These are phyloP conservation scores for Hetaerina americana DNA, from an alignment of 1,140 invertebrate genomes.

Conservation along the genomic window DNA sequence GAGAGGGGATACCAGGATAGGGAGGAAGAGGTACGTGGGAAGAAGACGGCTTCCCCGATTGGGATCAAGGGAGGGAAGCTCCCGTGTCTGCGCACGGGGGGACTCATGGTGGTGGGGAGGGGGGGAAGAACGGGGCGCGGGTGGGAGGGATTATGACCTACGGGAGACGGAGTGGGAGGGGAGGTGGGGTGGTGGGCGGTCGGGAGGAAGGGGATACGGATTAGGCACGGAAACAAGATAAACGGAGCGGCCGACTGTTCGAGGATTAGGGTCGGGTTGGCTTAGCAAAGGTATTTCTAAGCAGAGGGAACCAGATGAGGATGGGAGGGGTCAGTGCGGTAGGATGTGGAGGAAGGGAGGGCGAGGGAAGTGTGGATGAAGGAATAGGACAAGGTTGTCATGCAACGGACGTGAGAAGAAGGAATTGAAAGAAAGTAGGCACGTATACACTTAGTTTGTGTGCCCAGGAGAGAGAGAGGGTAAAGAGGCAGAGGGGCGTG, in stretches of 20 bases:
- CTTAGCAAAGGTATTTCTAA: background rate
- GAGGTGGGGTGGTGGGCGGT: background rate
- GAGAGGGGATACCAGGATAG: background rate
- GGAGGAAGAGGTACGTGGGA: background rate
- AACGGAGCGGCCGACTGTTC: background rate
- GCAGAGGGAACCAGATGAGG: background rate
- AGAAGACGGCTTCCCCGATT: too few species aligned
- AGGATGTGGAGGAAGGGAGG: background rate
- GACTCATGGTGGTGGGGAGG: too few species aligned
- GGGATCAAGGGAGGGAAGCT: too few species aligned
- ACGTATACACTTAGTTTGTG: too few species aligned
- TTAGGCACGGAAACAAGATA: background rate
- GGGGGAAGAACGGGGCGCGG: background rate
- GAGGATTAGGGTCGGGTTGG: background rate
- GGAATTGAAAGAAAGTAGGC: too few species aligned
- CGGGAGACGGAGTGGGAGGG: background rate
- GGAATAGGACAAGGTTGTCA: background rate
- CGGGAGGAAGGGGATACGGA: background rate
- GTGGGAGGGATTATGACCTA: background rate
- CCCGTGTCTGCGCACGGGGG: too few species aligned
- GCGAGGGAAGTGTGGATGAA: background rate
- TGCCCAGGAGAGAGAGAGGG: too few species aligned
- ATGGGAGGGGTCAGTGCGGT: background rate
- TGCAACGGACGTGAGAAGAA: background rate
- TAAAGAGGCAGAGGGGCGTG: too few species aligned